These are phyloP conservation scores for Apamea crenata DNA, from an alignment of 2,888 invertebrate genomes.

Conservation along the genomic window DNA sequence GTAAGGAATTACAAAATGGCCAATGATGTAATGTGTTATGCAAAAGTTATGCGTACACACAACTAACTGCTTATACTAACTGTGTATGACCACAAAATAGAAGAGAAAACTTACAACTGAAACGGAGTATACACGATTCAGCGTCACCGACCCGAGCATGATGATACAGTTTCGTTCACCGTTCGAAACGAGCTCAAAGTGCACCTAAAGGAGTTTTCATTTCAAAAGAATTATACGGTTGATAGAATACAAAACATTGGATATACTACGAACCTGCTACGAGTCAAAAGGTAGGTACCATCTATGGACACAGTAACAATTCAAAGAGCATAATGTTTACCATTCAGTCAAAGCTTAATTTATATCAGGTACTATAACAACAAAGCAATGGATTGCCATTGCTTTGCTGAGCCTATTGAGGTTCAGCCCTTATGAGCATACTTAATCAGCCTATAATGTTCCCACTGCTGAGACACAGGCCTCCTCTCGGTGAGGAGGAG, in stretches of 20 bases:
- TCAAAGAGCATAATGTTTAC: background rate
- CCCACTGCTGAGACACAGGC: too few species aligned
- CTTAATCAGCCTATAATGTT: too few species aligned
- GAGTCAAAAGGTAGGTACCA: background rate
- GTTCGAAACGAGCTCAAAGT: background rate
- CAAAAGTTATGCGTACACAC: too few species aligned
- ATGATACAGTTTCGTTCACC: background rate
- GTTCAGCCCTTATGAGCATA: background rate
- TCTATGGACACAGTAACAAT: background rate
- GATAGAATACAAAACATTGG: background rate
- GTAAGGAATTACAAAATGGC: too few species aligned
- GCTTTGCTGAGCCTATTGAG: too few species aligned
- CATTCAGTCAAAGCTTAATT: background rate
- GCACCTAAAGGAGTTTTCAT: background rate
- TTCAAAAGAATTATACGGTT: background rate
- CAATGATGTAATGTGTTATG: too few species aligned
- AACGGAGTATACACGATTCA: background rate
- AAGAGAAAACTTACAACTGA: background rate
- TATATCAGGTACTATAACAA: background rate
- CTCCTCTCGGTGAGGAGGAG: too few species aligned
- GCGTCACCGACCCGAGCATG: background rate
- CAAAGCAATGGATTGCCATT: slow-evolving; percentile 20
- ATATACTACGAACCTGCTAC: background rate
- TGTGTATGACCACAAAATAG: background rate
- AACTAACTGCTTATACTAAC: too few species aligned